phyloP scores from a whole-genome alignment of 35 echinoderm and acorn worm genomes.

The Patiria miniata region DNA sequence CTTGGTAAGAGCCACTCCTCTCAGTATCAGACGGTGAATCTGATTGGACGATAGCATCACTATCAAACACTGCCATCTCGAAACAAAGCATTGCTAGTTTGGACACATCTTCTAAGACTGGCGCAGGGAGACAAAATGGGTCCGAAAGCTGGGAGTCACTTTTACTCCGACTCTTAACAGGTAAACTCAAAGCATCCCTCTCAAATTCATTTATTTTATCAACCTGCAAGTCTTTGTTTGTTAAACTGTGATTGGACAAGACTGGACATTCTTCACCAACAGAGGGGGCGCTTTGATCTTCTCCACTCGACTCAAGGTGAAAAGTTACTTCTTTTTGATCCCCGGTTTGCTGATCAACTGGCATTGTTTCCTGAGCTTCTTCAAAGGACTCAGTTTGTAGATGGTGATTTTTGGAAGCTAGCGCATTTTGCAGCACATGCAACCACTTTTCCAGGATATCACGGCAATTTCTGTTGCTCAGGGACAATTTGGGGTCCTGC shows the following conservation, averaged over 20 bases:
- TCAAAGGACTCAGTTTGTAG: background rate
- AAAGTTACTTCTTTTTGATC: too few relatives aligned
- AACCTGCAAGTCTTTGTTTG: too few relatives aligned
- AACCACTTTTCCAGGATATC: background rate
- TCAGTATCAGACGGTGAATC: slow-evolving; percentile 11
- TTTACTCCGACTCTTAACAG: too few relatives aligned
- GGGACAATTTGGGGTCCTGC: background rate
- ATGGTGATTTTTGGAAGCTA: background rate
- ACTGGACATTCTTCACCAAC: too few relatives aligned
- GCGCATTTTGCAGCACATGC: background rate
- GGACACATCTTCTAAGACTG: slow-evolving; percentile 18
- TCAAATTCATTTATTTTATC: too few relatives aligned
- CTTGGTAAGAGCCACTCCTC: background rate
- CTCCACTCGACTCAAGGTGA: too few relatives aligned
- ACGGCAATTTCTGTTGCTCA: background rate
- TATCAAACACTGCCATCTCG: slow-evolving; percentile 36
- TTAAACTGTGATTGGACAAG: too few relatives aligned
- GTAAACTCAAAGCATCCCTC: too few relatives aligned
- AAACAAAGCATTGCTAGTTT: slow-evolving; percentile 45
- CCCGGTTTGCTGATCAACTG: too few relatives aligned
- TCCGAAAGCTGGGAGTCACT: background rate
- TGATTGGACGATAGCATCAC: background rate
- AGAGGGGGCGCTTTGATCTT: too few relatives aligned
- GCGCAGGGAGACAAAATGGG: slow-evolving; percentile 24
- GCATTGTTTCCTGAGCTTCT: too few relatives aligned